Evolutionary conservation across 2,888 invertebrate species (phyloP), one percentile per base, ranked within the genome.

Genomic region (Habrosyne pyritoides): DNA sequence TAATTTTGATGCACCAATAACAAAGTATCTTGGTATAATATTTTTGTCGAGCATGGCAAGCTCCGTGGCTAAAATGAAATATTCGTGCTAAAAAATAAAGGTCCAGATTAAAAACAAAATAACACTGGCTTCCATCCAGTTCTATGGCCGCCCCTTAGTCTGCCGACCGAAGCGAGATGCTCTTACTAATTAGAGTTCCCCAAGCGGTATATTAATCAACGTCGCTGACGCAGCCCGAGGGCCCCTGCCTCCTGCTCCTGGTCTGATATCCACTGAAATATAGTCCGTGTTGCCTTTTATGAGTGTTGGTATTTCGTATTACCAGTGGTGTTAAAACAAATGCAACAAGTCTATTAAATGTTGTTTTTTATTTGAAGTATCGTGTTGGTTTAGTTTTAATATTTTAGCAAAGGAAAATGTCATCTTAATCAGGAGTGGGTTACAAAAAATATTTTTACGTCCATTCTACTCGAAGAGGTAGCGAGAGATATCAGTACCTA

Each of bases 141-240:
- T 18, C 42, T 8, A 42, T 18, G 42, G 18, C 42, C 7, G 42
- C 42, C 18, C 42, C 6, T 6, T 5, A 14, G 53, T 10, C 14
- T 46, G n/a, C 52, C 18, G 5, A 10, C 12, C 36, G 21, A 21
- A 24, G 48, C 21, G 24, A 54, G 36, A 28, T 21, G n/a, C n/a
- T 22, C 46, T 24, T 26, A 56, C 64, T 69, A 69, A 69, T 67
- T 67, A 66, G 63, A 59, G 64, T 47, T 61, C 63, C 57, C 55
- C 28, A 26, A 54, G 47, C 57, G 54, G 21, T 47, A 51, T 54
- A 64, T 61, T 64, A 61, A 67, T 66, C 67, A 65, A 61, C 56
- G 56, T 55, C 60, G 53, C 51, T 50, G 50, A 28, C 50, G 46
- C 46, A 54, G 46, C 52, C 55, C 30, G n/a, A 51, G 55, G 48